Base-by-base conservation (phyloP, 2,888 invertebrate genomes). In the Agrotis ipsilon region DNA sequence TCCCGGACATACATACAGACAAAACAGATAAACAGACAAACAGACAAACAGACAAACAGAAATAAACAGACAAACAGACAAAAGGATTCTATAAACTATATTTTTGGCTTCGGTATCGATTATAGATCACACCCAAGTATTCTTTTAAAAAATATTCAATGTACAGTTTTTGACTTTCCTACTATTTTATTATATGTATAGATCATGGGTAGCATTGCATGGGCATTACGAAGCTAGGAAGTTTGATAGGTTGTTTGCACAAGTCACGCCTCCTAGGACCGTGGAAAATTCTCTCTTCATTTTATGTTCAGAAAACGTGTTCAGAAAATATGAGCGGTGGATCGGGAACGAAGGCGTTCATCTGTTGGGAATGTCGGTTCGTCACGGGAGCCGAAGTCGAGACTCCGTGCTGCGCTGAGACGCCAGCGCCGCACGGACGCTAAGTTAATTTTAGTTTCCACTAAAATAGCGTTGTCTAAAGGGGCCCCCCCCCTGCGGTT, bases 341-440 rank as follows among this genome's bases (percentile, higher is more conserved):
- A 94, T 81, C 92, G 94, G 43, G 96, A 96, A 83, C 93, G 91
- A 77, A 89, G 95, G 78, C 96, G 49, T 94, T 92, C 79, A 91
- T 94, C 90, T 96, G 24, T 89, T 96, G 59, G 96, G 96, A 16
- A 93, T 96, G 88, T 82, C 89, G 60, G 81, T 95, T n/a, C n/a
- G 81, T 96, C 96, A 7, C 88, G 94, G 13, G 96, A 95, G 78
- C 95, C 94, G 14, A 96, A 96, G 95, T 70, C 89, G 88, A 16
- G 96, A 95, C 84, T 95, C 95, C 2, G 89, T 96, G 71, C 86
- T 95, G 24, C 91, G 92, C 89, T 89, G 1, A 87, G 94, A 48
- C 96, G 2, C 87, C 89, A 18, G 92, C 91, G 4, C 94, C 95
- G 9, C 93, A 0, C 89, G 94, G 95, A 96, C 77, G 89, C 89